Evolutionary conservation across 2,113 vertebrate species (phyloP).

Genomic region (Hippopotamus amphibius): DNA sequence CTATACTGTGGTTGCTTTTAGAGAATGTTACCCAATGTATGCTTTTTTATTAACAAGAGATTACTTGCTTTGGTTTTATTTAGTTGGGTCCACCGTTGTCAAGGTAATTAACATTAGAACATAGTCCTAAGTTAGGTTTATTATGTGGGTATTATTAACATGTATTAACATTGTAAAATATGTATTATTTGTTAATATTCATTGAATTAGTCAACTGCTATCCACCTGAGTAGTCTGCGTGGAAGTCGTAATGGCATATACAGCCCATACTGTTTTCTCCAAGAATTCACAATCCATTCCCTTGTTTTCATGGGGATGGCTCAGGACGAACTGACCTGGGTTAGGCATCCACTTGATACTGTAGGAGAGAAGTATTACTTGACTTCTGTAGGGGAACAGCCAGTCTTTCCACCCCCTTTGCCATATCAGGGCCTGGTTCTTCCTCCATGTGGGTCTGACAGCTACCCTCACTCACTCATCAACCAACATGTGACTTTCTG

Average conservation of each 20-base stretch:
- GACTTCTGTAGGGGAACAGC: background rate
- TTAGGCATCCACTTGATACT: background rate
- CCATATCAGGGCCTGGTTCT: background rate
- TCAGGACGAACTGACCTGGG: background rate
- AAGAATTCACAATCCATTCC: background rate
- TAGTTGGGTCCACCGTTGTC: background rate
- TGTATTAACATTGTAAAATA: background rate
- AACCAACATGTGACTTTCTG: background rate
- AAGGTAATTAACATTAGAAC: background rate
- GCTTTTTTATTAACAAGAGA: slow-evolving; percentile 43
- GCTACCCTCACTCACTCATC: background rate
- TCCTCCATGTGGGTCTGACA: background rate
- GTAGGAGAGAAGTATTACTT: background rate
- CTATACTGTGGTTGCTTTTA: background rate
- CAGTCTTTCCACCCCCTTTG: accelerated
- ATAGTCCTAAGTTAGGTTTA: background rate
- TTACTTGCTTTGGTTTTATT: slow-evolving; percentile 23
- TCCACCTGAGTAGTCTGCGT: background rate
- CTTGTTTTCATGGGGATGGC: background rate
- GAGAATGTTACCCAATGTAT: background rate
- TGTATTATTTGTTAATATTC: background rate
- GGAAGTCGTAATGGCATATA: background rate
- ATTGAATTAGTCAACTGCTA: background rate
- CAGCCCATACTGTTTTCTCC: background rate
- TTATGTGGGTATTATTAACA: background rate